Evolutionary conservation across 2,888 invertebrate genomes (phyloP), one percentile per base, ranked within the genome.

Genomic region (Meloe dianella): DNA sequence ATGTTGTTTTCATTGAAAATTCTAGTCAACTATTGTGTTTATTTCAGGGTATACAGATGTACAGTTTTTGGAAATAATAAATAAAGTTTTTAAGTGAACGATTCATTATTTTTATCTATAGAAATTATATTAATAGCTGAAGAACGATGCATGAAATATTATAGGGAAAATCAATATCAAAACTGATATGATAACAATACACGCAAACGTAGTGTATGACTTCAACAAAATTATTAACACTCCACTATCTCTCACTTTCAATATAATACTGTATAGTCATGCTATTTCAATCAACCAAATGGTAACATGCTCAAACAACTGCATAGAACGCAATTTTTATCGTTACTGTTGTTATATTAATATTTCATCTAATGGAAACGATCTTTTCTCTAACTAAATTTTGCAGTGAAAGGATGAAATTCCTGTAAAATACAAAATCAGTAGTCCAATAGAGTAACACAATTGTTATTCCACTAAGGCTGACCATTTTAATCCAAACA

Each of bases 171-270:
- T 71, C 71, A 68, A 71, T 67, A 70, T 70, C 68, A 59, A 68
- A 71, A 68, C 71, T 68, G 71, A 71, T 71, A 68, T 70, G 70
- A 70, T 70, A 70, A 71, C 62, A 68, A 62, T 58, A 64, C 71
- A 68, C 71, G 68, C 71, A 66, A 65, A 68, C 61, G 10, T 51
- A 51, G 22, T 24, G 12, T 51, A 51, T 24, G 51, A 51, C 24
- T 62, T 54, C 41, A 60, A 60, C 66, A 17, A 57, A 63, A 51
- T 51, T 51, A 51, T 51, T 51, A 51, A 51, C 51, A 51, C 51
- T 51, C 32, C 9, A 59, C 22, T 32, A 59, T 38, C 20, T 59
- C 7, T n/a, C 38, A 27, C 20, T 60, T 22, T 22, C 41, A 41
- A 60, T 38, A 32, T 38, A 60, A 41, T 41, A 60, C n/a, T 38